Percentiles rank a stretch among this genome's conserved stretches.
phyloP scores from a whole-genome alignment of 2,113 vertebrate genomes.

The Callipepla squamata region DNA sequence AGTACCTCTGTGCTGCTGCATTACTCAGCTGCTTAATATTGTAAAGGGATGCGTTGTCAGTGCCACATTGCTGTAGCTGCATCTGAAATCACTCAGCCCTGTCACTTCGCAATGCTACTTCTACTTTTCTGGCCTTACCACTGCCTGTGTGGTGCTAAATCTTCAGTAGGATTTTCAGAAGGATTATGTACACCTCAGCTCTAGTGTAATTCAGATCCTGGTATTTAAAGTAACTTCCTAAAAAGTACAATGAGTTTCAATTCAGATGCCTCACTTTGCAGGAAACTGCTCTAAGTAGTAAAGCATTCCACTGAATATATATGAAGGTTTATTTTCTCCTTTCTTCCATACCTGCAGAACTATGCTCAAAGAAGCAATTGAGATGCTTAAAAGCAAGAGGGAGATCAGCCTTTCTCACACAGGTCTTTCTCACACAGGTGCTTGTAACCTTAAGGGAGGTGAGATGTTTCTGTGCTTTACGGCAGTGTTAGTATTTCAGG shows the following conservation, averaged over 20 bases:
- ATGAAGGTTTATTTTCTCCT: neutral
- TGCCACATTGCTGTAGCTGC: neutral
- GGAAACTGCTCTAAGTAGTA: neutral
- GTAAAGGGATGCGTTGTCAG: rapidly evolving
- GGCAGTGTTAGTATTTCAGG: neutral
- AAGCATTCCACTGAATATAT: neutral
- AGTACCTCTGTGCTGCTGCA: neutral
- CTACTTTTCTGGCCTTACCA: neutral
- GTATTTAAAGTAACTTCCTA: neutral
- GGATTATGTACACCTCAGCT: rapidly evolving
- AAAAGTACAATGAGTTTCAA: neutral
- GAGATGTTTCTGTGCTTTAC: neutral
- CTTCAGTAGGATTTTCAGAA: neutral
- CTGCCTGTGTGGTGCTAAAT: neutral
- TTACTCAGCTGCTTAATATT: neutral
- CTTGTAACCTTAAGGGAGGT: neutral
- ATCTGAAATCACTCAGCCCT: neutral
- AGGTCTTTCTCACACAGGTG: neutral
- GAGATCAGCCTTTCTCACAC: neutral
- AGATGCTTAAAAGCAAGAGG: neutral
- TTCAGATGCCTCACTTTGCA: neutral
- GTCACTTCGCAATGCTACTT: neutral
- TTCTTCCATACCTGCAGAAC: neutral
- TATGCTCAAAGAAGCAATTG: neutral
- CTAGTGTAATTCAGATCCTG: neutral